Base-by-base conservation (phyloP, 2,113 vertebrate genomes). In the Callaeas wilsoni region DNA sequence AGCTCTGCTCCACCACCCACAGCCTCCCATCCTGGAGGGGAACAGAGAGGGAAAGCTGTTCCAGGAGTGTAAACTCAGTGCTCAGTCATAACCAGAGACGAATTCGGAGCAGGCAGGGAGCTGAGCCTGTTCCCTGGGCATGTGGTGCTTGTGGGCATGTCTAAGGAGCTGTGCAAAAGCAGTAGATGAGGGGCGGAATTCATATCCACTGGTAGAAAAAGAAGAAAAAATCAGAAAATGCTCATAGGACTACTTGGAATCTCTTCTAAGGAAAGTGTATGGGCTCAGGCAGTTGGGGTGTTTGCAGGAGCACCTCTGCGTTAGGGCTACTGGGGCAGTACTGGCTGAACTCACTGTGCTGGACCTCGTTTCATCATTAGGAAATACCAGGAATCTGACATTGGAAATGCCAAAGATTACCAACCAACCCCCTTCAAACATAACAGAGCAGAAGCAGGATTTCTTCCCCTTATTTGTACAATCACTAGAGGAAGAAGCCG, bases 401-500 rank as follows among this genome's bases (percentile, higher is more conserved):
- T 2, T 21, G 37, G 53, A 44, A 71, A 47, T 7, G 35, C 20
- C 27, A 20, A 22, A 20, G 47, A 9, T 35, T 26, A n/a, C 29
- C 26, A 33, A 8, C 4, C 16, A 21, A 10, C 7, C 19, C 29
- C 23, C 16, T 30, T 32, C 14, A 15, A 16, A 10, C 3, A 4
- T 1, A 18, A 1, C 4, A 15, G 44, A 60, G 8, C 26, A 50
- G 56, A 13, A 17, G n/a, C 26, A 23, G 20, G 14, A 25, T 7
- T 12, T 6, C 25, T 64, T 8, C 17, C 20, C 32, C n/a, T 30
- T 12, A 1, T 21, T 26, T 37, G 33, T 12, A 4, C 21, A 9
- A 4, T 0, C 4, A 4, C 25, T 0, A 15, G 70, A 11, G 44
- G 41, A 32, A 20, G 67, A 2, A 57, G 44, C n/a, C 1, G 1